Percentiles rank a stretch among this genome's conserved stretches.
These are phyloP conservation scores for Kryptopterus vitreolus DNA, from an alignment of 2,797 vertebrate genomes.

Conservation along the genomic window DNA sequence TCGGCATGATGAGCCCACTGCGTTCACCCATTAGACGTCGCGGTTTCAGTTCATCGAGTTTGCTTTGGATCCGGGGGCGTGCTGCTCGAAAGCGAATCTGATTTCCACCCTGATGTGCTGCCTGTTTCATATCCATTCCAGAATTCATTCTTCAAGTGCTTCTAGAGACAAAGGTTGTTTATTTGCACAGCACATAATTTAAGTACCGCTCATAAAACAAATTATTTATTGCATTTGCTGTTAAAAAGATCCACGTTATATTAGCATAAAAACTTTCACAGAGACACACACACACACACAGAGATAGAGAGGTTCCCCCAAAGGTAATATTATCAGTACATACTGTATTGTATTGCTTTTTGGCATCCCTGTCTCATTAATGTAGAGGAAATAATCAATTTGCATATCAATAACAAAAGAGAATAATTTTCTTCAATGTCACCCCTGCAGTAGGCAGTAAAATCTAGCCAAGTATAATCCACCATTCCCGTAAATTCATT, in stretches of 20 bases:
- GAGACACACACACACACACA: neutral
- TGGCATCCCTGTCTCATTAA: neutral
- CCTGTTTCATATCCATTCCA: neutral
- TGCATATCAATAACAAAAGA: slow-evolving; percentile 8
- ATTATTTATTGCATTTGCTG: neutral
- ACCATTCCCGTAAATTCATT: neutral
- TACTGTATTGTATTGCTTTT: neutral
- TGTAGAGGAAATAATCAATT: slow-evolving; percentile 20
- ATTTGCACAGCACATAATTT: slow-evolving; percentile 8
- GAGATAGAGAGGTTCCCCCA: neutral
- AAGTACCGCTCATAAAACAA: slow-evolving; percentile 7
- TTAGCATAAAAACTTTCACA: slow-evolving; percentile 2
- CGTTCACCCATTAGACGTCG: slow-evolving; percentile 15
- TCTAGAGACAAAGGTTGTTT: slow-evolving; percentile 7
- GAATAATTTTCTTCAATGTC: neutral
- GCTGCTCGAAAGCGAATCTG: slow-evolving; percentile 28
- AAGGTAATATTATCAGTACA: neutral
- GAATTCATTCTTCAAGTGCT: neutral
- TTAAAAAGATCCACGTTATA: neutral
- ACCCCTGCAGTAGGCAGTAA: slow-evolving; percentile 1
- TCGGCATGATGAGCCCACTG: slow-evolving; percentile 9
- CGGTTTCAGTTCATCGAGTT: slow-evolving; percentile 26
- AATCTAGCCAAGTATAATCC: neutral
- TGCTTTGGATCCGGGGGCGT: slow-evolving; percentile 30
- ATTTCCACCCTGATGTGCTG: slow-evolving; percentile 27